Evolutionary conservation across 1,140 invertebrate species (phyloP).

Genomic region (Oncopodura yosiiana): DNA sequence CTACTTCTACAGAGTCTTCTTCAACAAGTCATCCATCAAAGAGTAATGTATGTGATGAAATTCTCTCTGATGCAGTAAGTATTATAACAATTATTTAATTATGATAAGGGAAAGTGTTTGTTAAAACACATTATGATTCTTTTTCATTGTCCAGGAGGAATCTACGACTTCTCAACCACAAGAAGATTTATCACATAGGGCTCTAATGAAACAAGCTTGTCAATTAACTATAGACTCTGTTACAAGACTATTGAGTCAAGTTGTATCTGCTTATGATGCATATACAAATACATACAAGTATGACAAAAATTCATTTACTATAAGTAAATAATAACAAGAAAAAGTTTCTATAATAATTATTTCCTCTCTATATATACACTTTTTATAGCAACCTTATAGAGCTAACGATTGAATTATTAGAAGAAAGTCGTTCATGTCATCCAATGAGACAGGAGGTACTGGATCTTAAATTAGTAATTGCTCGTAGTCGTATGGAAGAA

Average conservation of each 20-base stretch:
- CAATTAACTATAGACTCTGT: conserved; percentile 25
- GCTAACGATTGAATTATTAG: conserved; percentile 16
- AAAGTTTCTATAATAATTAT: background rate
- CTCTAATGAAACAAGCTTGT: conserved; percentile 26
- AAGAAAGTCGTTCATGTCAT: conserved; percentile 14
- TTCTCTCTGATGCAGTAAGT: too few relatives aligned
- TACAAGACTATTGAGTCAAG: conserved; percentile 21
- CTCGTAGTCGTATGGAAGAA: conserved; percentile 23
- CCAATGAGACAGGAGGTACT: conserved; percentile 14
- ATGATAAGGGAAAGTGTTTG: too few relatives aligned
- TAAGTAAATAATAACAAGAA: background rate
- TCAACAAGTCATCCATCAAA: too few relatives aligned
- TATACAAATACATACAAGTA: conserved; percentile 29
- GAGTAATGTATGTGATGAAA: too few relatives aligned
- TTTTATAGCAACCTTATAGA: conserved; percentile 14
- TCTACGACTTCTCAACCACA: too few relatives aligned
- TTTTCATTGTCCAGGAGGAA: too few relatives aligned
- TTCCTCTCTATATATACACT: background rate
- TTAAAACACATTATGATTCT: too few relatives aligned
- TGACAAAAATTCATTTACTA: background rate
- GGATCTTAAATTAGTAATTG: conserved; percentile 20
- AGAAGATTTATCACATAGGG: conserved; percentile 20
- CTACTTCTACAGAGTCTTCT: too few relatives aligned
- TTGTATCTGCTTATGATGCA: conserved; percentile 26
- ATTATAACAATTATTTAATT: too few relatives aligned